These are phyloP conservation scores for Melipona bicolor DNA, from an alignment of 2,888 invertebrate genomes.

Conservation along the genomic window DNA sequence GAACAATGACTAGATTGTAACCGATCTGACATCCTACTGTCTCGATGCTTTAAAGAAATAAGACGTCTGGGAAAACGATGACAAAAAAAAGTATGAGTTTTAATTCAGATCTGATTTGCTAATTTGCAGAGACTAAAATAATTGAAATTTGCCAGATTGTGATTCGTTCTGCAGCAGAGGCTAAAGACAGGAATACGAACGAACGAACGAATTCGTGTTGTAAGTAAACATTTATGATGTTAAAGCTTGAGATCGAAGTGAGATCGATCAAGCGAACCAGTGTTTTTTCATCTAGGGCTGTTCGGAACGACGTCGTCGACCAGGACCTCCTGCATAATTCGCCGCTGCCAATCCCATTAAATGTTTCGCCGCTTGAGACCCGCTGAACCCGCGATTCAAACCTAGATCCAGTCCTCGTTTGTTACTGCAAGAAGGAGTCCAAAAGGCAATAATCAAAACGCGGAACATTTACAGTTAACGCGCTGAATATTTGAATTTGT, in stretches of 20 bases:
- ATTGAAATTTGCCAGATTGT: background rate
- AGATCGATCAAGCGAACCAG: conserved; percentile 5
- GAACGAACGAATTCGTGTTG: background rate
- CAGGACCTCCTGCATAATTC: conserved; percentile 95
- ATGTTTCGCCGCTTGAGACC: conserved; percentile 95
- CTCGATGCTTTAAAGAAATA: background rate
- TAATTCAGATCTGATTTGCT: background rate
- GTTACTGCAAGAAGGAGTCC: conserved; percentile 85
- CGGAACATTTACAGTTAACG: background rate
- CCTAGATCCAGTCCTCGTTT: conserved; percentile 96
- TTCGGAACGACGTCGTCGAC: conserved; percentile 90
- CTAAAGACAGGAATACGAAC: background rate
- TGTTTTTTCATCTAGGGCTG: conserved; percentile 73
- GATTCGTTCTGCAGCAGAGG: too few relatives aligned
- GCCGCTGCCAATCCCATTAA: conserved; percentile 96
- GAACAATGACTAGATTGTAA: conserved; percentile 26
- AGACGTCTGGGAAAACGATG: too few relatives aligned
- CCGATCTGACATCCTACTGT: background rate
- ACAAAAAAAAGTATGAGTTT: background rate
- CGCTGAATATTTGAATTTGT: background rate
- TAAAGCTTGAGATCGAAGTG: background rate
- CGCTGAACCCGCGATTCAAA: conserved; percentile 94
- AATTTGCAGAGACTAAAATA: background rate
- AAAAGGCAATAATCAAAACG: background rate
- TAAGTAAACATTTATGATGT: conserved; percentile 10